Base-by-base conservation (phyloP, 2,888 invertebrate species). In the Tachystola acroxantha region DNA sequence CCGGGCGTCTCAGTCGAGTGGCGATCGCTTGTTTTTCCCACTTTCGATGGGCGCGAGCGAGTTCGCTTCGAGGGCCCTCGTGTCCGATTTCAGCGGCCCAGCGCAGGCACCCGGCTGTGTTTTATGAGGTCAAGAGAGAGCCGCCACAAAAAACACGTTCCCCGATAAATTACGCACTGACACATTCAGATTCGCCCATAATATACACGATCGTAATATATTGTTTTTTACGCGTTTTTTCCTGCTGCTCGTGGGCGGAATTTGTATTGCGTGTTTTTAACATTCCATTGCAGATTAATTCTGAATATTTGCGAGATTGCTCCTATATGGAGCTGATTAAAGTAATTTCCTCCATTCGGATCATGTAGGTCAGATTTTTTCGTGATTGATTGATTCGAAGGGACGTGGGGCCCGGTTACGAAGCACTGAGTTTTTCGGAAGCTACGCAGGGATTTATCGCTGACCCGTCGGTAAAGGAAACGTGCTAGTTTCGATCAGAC, bases 21-120 rank as follows among this genome's bases (percentile, higher is more conserved):
- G 82, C 73, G 81, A 85, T 85, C 81, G 74, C 81, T 81, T 85
- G 85, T 84, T 85, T 84, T 84, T 81, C 74, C 81, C 81, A 78
- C 80, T 81, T 76, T 71, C 74, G 76, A 79, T 75, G 74, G 72
- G 69, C 64, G 62, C 69, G 67, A 66, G 70, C 68, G 64, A 63
- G 62, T 61, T 63, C 63, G 63, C 48, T 64, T 79, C 66, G 64
- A 81, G 81, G 53, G 71, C 72, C 67, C 77, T 66, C 59, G 56
- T 62, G 56, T 67, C 71, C 70, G 78, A 72, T 76, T 79, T 66
- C 67, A 65, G 66, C 69, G 45, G 45, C 58, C 58, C 59, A 54
- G 45, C 54, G 42, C 64, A 74, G 70, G 64, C 69, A 59, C 53
- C 62, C 64, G 62, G 69, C 75, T 84, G 84, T 81, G 69, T 84